These are phyloP conservation scores for Hoplostethus atlanticus DNA, from an alignment of 2,797 vertebrate species.

Conservation along the genomic window DNA sequence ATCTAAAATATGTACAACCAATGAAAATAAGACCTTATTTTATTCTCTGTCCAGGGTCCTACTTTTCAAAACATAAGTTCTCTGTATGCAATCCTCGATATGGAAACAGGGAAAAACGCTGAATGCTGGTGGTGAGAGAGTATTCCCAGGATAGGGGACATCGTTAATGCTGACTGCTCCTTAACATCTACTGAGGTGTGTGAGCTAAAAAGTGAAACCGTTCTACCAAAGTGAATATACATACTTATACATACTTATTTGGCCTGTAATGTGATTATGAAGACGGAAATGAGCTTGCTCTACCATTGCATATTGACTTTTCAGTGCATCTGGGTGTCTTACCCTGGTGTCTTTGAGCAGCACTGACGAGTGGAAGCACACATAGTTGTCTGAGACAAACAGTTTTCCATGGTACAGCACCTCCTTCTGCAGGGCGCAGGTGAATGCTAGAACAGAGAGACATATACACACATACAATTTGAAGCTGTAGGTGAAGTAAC, in stretches of 20 bases:
- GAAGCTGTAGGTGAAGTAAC: neutral
- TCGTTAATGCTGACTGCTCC: neutral
- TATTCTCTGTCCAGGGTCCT: neutral
- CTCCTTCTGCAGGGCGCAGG: constrained; percentile 89
- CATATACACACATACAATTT: neutral
- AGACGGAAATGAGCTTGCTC: neutral
- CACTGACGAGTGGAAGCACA: constrained; percentile 88
- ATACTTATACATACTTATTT: neutral
- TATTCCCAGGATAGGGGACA: neutral
- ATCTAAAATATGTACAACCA: neutral
- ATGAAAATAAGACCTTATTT: neutral
- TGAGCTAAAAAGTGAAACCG: neutral
- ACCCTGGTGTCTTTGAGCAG: constrained; percentile 91
- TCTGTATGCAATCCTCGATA: neutral
- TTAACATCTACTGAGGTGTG: neutral
- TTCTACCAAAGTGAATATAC: neutral
- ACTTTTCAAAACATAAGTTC: neutral
- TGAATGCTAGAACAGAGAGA: constrained; percentile 77
- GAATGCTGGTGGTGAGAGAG: neutral
- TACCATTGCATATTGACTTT: neutral
- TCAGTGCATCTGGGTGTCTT: constrained; percentile 2
- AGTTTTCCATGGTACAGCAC: constrained; percentile 88
- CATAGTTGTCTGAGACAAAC: constrained; percentile 79
- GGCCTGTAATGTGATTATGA: neutral
- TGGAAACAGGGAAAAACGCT: neutral